Base-by-base conservation (phyloP, 2,797 vertebrate species). In the Syngnathus acus region DNA sequence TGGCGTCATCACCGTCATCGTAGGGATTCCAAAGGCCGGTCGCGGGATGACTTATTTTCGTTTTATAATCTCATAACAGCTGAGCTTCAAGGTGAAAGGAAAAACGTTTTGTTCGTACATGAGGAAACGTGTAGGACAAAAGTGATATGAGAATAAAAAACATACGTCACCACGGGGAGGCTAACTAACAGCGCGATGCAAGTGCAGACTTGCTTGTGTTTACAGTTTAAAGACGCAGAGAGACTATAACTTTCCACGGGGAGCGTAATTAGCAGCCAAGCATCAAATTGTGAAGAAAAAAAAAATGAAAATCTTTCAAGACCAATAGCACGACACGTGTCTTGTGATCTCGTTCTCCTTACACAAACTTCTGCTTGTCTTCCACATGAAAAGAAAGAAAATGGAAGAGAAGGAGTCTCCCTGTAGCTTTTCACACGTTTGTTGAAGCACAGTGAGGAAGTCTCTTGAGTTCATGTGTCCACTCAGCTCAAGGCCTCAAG, bases 111-210 rank as follows among this genome's bases (percentile, higher is more conserved):
- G 26, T 32, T 83, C 85, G 84, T 82, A 82, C 79, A 85, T 73
- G 80, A 85, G 82, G 74, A 87, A 87, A 86, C 80, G 85, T 84
- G 87, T 86, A 78, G 85, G 84, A 84, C 85, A 85, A 87, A 85
- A 81, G 72, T 74, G 77, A 53, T 53, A 39, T 38, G 17, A 67
- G 64, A 50, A 75, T 68, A 37, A 75, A 71, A 72, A 59, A 50
- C 70, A 67, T 23, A 16, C 73, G 72, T 65, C 72, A 71, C 77
- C 19, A 14, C 70, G 63, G 73, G 74, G 81, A 80, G 61, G 72
- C 64, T 32, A 70, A 64, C 68, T 70, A 71, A 67, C 67, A 70
- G 68, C 53, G 16, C 69, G 50, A 62, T 70, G 65, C 59, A 65
- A 68, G 66, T 32, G 26, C 69, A 68, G 68, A 47, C 76, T 58